phyloP scores from a whole-genome alignment of 2,797 vertebrate genomes.

The Galago senegalensis region DNA sequence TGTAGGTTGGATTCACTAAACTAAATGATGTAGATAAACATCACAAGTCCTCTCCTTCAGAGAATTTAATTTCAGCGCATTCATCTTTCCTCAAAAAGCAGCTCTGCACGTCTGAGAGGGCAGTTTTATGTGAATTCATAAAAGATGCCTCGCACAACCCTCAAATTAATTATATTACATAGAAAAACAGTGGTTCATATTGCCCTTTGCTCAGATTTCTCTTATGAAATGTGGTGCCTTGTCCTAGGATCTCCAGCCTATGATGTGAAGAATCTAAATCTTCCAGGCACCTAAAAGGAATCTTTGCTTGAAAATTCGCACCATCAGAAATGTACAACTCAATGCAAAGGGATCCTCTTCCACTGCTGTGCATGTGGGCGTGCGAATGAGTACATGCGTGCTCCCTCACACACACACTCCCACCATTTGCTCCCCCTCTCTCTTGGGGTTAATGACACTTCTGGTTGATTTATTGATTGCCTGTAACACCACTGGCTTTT shows the following conservation, averaged over 20 bases:
- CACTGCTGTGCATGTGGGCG: neutral
- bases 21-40: neutral
- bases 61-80: slow-evolving; percentile 41
- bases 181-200: slow-evolving; percentile 11
- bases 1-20: neutral
- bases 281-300: slow-evolving; percentile 3
- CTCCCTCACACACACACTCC: neutral
- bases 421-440: neutral
- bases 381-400: neutral
- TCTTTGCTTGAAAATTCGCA: slow-evolving; percentile 45
- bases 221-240: neutral
- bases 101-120: slow-evolving; percentile 26
- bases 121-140: slow-evolving; percentile 57
- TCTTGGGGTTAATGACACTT: slow-evolving; percentile 80
- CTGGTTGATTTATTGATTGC: slow-evolving; percentile 86
- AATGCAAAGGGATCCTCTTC: neutral
- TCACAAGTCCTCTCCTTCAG: neutral
- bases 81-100: slow-evolving; percentile 28
- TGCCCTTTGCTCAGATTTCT: slow-evolving; percentile 46
- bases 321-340: slow-evolving; percentile 10
- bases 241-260: neutral
- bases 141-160: slow-evolving; percentile 41
- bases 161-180: slow-evolving; percentile 59
- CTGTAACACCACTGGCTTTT: slow-evolving; percentile 77
- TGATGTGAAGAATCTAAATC: neutral